Percentiles rank a stretch among this genome's conserved stretches.
phyloP scores from a whole-genome alignment of 2,797 vertebrate genomes.

The Crocidura indochinensis region DNA sequence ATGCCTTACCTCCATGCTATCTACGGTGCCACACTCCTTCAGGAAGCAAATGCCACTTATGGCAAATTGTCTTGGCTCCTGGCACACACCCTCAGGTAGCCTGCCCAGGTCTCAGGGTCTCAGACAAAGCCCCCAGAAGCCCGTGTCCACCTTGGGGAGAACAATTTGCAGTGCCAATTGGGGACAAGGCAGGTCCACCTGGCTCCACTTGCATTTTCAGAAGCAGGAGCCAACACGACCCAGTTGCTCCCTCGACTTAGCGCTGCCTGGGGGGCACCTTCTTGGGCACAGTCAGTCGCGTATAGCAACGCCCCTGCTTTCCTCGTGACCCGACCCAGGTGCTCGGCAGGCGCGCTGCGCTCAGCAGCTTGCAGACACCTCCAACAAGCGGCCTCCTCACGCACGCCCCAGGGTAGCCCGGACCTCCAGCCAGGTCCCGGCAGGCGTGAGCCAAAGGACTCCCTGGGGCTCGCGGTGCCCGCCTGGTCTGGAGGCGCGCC shows the following conservation, averaged over 20 bases:
- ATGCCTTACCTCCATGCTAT: too few species aligned
- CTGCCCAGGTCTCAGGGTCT: background rate
- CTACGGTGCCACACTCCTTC: background rate
- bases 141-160: background rate
- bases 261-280: background rate
- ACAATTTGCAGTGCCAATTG: background rate
- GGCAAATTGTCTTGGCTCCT: background rate
- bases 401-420: background rate
- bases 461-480: slow-evolving; percentile 1
- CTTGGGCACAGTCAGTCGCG: background rate
- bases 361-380: background rate
- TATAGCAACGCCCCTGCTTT: background rate
- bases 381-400: slow-evolving; percentile 9
- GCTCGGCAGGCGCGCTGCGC: slow-evolving; percentile 5
- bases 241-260: slow-evolving; percentile 12
- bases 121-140: background rate
- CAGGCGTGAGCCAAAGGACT: background rate
- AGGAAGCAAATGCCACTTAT: background rate
- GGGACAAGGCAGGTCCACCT: background rate
- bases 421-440: slow-evolving; percentile 20
- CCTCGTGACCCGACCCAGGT: background rate
- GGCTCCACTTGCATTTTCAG: background rate
- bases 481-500: slow-evolving; percentile 57
- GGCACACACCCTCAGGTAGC: background rate
- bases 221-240: slow-evolving; percentile 15